These are phyloP conservation scores for Cephalopterus ornatus DNA, from an alignment of 2,113 vertebrate species.

Conservation along the genomic window DNA sequence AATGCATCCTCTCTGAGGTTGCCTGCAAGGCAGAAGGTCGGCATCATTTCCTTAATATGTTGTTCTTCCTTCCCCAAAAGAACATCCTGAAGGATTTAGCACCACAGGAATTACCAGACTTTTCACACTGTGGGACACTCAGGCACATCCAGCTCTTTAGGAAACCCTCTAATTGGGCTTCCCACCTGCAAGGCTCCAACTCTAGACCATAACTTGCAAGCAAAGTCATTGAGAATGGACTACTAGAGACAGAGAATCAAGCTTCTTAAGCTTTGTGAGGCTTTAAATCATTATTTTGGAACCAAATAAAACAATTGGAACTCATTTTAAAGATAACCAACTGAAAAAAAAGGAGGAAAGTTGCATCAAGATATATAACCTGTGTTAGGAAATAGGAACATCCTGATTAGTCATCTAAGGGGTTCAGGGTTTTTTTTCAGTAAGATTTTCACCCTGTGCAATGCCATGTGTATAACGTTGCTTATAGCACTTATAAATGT, in stretches of 20 bases:
- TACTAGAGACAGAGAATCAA: neutral
- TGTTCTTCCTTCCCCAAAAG: neutral
- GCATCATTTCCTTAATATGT: neutral
- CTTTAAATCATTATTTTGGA: neutral
- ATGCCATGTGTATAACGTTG: neutral
- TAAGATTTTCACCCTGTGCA: neutral
- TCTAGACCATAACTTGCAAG: neutral
- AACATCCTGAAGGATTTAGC: neutral
- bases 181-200: neutral
- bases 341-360: neutral
- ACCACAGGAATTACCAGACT: neutral
- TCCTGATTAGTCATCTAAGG: neutral
- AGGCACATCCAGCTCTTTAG: neutral
- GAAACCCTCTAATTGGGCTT: conserved; percentile 7
- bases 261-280: neutral
- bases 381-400: neutral
- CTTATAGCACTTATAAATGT: neutral
- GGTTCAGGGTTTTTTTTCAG: neutral
- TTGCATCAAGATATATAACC: neutral
- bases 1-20: neutral
- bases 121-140: neutral
- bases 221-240: neutral
- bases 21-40: conserved; percentile 6
- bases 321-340: neutral
- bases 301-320: neutral